Percentiles rank a stretch among this genome's conserved stretches.
These are phyloP conservation scores for Melanaphis sacchari DNA, from an alignment of 1,140 invertebrate genomes.

Conservation along the genomic window DNA sequence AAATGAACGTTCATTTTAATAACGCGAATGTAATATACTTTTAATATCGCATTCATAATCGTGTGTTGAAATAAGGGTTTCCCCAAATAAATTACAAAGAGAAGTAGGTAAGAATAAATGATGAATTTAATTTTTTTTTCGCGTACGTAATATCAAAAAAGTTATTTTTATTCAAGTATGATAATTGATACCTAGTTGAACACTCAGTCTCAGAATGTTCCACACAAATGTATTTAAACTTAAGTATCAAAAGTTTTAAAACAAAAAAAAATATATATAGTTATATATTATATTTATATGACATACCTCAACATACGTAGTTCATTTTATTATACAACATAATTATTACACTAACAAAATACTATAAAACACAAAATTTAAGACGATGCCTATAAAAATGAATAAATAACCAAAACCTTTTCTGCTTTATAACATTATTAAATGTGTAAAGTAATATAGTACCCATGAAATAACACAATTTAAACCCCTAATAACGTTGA, in stretches of 20 bases:
- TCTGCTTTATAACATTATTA: background rate
- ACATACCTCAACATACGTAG: background rate
- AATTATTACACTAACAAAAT: background rate
- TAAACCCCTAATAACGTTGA: background rate
- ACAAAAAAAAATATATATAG: background rate
- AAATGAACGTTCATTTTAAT: background rate
- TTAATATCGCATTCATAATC: background rate
- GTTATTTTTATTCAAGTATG: background rate
- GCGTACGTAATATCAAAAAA: background rate
- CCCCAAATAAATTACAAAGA: background rate
- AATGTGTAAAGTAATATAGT: background rate
- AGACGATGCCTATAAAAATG: background rate
- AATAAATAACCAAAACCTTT: background rate
- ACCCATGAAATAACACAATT: background rate
- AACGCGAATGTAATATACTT: background rate
- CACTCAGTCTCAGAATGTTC: background rate
- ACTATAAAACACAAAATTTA: background rate
- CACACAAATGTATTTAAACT: background rate
- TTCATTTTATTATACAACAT: background rate
- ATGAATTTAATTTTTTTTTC: background rate
- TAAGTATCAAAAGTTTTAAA: background rate
- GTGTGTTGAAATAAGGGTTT: background rate
- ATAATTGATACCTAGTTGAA: background rate
- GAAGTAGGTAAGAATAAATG: background rate
- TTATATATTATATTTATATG: background rate